Conservation (phyloP, 2,113 vertebrate species). For the Podiceps cristatus region DNA sequence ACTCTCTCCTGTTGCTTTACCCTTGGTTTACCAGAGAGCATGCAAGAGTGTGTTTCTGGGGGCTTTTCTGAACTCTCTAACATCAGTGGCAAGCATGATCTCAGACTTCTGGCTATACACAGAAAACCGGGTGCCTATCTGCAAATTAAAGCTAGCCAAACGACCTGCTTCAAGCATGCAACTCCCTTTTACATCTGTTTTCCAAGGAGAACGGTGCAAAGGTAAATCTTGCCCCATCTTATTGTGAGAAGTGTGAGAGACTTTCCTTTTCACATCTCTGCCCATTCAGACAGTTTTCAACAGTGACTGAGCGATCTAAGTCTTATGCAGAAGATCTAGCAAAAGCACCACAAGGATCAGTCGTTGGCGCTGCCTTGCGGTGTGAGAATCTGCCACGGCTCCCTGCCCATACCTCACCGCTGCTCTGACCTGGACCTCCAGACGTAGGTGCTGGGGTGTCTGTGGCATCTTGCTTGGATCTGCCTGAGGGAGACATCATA, state of each 20-base stretch:
- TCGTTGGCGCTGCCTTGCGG: rapidly evolving
- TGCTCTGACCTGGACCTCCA: neutral
- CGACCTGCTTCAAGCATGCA: neutral
- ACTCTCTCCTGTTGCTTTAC: neutral
- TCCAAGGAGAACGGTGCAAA: neutral
- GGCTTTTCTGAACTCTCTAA: neutral
- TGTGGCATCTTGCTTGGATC: neutral
- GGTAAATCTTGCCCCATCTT: neutral
- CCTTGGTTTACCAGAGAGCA: neutral
- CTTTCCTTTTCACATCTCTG: neutral
- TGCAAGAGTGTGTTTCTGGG: neutral
- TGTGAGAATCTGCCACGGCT: neutral
- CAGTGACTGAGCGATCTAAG: neutral
- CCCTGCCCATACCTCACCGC: neutral
- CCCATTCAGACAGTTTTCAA: neutral
- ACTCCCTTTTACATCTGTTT: neutral
- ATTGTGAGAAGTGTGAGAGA: neutral
- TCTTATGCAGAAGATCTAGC: neutral
- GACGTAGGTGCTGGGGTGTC: neutral
- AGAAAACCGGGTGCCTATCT: neutral
- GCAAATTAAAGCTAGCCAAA: neutral
- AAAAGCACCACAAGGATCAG: neutral
- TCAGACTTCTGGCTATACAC: neutral
- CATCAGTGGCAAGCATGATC: neutral
- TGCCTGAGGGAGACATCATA: neutral